Evolutionary conservation across 2,797 vertebrate species (phyloP).

Genomic region (Microtus agrestis): DNA sequence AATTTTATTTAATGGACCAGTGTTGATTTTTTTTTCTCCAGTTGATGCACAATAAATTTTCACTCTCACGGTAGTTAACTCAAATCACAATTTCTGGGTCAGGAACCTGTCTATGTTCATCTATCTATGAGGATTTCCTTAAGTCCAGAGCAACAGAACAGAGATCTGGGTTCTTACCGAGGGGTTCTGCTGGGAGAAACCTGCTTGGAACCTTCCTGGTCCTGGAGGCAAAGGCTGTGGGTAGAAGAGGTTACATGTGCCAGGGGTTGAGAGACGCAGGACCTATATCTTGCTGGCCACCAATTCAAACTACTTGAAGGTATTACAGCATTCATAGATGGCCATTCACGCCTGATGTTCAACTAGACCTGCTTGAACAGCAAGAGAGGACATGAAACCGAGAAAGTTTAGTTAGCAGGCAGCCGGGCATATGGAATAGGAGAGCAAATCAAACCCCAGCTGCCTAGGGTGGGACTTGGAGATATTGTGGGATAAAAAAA

Average conservation of each 20-base stretch:
- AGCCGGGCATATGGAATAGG: too few species aligned
- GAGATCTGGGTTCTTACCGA: background rate
- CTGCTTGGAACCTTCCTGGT: background rate
- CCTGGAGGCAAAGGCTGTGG: background rate
- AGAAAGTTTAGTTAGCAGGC: background rate
- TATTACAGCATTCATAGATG: background rate
- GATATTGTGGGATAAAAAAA: background rate
- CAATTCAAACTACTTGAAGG: background rate
- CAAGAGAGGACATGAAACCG: too few species aligned
- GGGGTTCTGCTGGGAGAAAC: background rate
- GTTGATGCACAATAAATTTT: background rate
- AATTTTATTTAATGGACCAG: slow-evolving; percentile 28
- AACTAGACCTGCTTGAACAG: background rate
- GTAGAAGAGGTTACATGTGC: background rate
- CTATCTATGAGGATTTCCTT: background rate
- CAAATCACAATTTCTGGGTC: background rate
- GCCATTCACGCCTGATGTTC: background rate
- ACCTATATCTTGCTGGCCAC: background rate
- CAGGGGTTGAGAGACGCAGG: background rate
- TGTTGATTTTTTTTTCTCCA: background rate
- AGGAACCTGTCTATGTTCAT: background rate
- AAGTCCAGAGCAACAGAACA: background rate
- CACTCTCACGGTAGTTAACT: background rate
- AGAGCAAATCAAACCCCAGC: background rate
- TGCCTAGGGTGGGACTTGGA: background rate